Percentiles rank a stretch among this genome's conserved stretches.
These are phyloP conservation scores for Bryconaethiops microstoma DNA, from an alignment of 2,797 vertebrate genomes.

Conservation along the genomic window DNA sequence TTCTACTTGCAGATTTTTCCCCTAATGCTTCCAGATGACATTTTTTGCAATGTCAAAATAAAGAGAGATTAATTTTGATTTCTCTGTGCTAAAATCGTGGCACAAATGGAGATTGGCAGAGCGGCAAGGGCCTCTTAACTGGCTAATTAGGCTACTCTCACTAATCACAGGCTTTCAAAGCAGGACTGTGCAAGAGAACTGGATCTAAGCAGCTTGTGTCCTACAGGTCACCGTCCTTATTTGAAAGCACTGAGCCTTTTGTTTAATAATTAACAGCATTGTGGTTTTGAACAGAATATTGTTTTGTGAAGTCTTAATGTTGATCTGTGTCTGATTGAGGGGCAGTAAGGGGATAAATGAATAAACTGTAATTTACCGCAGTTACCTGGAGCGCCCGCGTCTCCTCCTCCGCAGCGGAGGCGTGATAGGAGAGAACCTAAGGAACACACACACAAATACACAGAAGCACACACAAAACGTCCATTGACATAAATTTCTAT, in stretches of 20 bases:
- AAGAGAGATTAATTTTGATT: not conserved
- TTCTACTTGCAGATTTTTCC: not conserved
- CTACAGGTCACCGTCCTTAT: not conserved
- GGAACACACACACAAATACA: conserved; percentile 26
- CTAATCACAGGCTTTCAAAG: conserved; percentile 34
- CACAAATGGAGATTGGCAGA: not conserved
- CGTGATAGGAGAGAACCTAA: conserved; percentile 95
- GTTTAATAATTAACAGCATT: too few species aligned
- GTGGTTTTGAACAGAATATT: not conserved
- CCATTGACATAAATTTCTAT: not conserved
- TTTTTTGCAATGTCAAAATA: not conserved
- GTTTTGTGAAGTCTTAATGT: not conserved
- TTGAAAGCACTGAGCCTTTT: not conserved
- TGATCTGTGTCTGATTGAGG: conserved; percentile 6
- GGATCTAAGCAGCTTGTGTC: conserved; percentile 17
- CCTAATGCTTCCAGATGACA: not conserved
- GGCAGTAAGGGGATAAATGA: conserved; percentile 40
- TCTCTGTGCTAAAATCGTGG: not conserved
- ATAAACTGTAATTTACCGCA: conserved; percentile 83
- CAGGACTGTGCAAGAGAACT: not conserved
- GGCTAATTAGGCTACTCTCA: not conserved
- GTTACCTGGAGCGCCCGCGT: conserved; percentile 92
- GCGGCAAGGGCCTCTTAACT: not conserved
- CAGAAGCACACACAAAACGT: not conserved
- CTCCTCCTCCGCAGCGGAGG: conserved; percentile 92